Percentiles rank a stretch among this genome's conserved stretches.
phyloP scores from a whole-genome alignment of 2,888 invertebrate genomes.

The Erynnis tages region DNA sequence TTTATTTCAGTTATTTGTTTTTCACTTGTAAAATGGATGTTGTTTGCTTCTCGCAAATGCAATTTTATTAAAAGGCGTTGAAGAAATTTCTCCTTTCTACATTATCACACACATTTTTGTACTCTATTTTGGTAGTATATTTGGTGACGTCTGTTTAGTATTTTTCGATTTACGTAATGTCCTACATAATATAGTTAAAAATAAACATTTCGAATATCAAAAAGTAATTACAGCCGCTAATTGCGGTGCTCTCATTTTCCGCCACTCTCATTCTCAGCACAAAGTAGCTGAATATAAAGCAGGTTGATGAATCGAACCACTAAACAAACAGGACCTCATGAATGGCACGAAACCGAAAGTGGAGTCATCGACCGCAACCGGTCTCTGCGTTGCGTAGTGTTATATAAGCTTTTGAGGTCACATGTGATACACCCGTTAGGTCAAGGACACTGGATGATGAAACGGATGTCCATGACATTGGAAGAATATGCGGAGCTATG shows the following conservation, averaged over 20 bases:
- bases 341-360: conserved; percentile 42
- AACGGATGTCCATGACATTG: neutral
- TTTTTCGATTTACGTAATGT: too few relatives aligned
- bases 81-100: too few relatives aligned
- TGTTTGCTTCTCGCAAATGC: too few relatives aligned
- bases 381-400: conserved; percentile 37
- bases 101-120: too few relatives aligned
- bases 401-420: conserved; percentile 33
- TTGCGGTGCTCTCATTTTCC: neutral
- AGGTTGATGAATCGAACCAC: neutral
- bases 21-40: too few relatives aligned
- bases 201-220: too few relatives aligned
- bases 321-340: conserved; percentile 10
- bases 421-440: conserved; percentile 15
- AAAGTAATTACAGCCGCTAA: neutral
- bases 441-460: conserved; percentile 14
- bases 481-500: neutral
- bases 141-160: too few relatives aligned
- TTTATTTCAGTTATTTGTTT: too few relatives aligned
- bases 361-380: conserved; percentile 48
- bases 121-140: too few relatives aligned
- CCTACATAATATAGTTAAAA: too few relatives aligned
- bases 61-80: too few relatives aligned
- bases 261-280: neutral
- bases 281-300: neutral